These are phyloP conservation scores for Panopea generosa DNA, from an alignment of 2,888 invertebrate genomes.

Conservation along the genomic window DNA sequence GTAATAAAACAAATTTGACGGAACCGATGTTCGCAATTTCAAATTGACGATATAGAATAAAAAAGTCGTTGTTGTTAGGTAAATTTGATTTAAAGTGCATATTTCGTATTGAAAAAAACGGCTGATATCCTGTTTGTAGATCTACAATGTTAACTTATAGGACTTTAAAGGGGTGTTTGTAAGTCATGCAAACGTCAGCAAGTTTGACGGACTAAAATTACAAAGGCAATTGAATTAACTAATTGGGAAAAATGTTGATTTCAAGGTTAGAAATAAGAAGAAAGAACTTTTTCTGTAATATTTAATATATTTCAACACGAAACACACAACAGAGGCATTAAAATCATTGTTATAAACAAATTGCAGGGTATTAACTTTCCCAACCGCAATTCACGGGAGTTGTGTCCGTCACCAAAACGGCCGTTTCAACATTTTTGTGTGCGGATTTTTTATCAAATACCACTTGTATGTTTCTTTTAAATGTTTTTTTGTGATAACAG, in stretches of 20 bases:
- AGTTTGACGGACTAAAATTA: slow-evolving; percentile 3
- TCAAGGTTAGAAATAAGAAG: not conserved
- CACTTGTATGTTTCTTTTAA: not conserved
- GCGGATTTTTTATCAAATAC: not conserved
- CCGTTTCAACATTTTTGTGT: not conserved
- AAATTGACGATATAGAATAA: not conserved
- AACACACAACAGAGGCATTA: not conserved
- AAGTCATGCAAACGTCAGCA: not conserved
- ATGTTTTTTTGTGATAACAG: not conserved
- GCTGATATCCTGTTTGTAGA: not conserved
- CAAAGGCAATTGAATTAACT: not conserved
- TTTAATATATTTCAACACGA: not conserved
- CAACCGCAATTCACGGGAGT: not conserved
- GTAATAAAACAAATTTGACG: not conserved
- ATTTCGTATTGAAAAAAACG: not conserved
- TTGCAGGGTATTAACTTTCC: not conserved
- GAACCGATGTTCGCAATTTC: not conserved
- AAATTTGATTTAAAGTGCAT: not conserved
- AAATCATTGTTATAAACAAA: not conserved
- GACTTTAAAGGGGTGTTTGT: not conserved
- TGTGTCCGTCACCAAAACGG: slow-evolving; percentile 1
- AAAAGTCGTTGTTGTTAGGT: not conserved
- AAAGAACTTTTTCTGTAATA: not conserved
- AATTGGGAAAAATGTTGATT: slow-evolving; percentile 1
- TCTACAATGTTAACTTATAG: not conserved